Conservation (phyloP, 2,888 invertebrate species). For the Eupithecia abbreviata region DNA sequence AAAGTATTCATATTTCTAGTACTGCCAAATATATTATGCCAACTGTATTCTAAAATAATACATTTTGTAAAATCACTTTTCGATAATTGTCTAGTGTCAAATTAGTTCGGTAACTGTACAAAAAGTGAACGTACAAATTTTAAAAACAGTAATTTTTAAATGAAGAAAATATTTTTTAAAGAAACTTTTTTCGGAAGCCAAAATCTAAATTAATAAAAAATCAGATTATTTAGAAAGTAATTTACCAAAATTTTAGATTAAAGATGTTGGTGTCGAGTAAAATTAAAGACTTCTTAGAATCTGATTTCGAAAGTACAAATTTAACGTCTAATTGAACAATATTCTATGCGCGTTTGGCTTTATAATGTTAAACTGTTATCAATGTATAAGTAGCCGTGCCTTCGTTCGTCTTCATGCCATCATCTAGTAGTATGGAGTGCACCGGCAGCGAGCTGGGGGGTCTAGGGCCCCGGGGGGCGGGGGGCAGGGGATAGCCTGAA, state of each 20-base stretch:
- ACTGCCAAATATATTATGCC: conserved; percentile 83
- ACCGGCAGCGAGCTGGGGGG: conserved; percentile 42
- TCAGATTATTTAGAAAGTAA: conserved; percentile 82
- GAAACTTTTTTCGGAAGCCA: conserved; percentile 83
- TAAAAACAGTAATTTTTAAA: conserved; percentile 76
- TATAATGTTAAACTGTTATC: conserved; percentile 58
- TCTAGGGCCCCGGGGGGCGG: neutral
- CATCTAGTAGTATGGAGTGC: conserved; percentile 36
- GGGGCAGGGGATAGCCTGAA: conserved; percentile 54
- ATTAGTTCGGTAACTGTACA: conserved; percentile 84
- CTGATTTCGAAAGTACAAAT: conserved; percentile 84
- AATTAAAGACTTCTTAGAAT: conserved; percentile 82
- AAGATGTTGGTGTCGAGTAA: conserved; percentile 79
- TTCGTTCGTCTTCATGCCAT: conserved; percentile 79
- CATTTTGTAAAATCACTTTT: conserved; percentile 79
- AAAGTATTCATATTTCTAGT: conserved; percentile 83
- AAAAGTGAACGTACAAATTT: conserved; percentile 82
- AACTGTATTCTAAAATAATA: conserved; percentile 79
- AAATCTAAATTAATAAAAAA: conserved; percentile 78
- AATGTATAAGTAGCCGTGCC: conserved; percentile 81
- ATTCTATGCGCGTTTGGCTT: conserved; percentile 81
- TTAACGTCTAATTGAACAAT: conserved; percentile 77
- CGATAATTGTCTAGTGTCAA: conserved; percentile 82
- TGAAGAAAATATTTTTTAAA: conserved; percentile 82
- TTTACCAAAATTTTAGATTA: conserved; percentile 67